Evolutionary conservation across 2,113 vertebrate species (phyloP), one percentile per base, ranked within the genome.

Genomic region (Desmodus rotundus): DNA sequence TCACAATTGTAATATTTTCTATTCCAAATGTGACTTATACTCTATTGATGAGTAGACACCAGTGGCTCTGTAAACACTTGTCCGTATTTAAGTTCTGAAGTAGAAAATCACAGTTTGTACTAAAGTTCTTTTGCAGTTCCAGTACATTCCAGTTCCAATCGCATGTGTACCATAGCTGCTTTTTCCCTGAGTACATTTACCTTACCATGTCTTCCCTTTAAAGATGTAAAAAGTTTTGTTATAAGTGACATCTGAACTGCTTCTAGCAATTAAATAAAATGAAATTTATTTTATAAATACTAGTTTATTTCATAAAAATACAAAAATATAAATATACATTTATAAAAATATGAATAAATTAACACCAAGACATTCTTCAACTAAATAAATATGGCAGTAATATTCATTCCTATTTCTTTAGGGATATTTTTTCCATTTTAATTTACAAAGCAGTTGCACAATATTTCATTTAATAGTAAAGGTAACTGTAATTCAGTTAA

Each of bases 321-420:
- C 90, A 99, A 99, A 99, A 98, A 99, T 99, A 99, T 98, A 99
- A 98, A 98, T 98, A 98, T 99, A 98, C 98, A 98, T 95, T 97
- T 99, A 99, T 98, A 98, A 98, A 99, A 99, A 99, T 99, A 99
- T 97, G 98, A 97, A 97, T 98, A 97, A 98, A 97, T 98, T 95
- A 96, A 98, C 98, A 98, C 98, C 98, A 94, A 97, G 95, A 98
- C 98, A 96, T 98, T 97, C 93, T 98, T 98, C 96, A 98, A 98
- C 98, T 98, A 98, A 98, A 98, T 98, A 98, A 98, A 98, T 98
- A 98, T 98, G 98, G 93, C 97, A 98, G 95, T 97, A 98, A 98
- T 98, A 98, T 93, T 98, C 94, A 97, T 97, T 28, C 94, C 89
- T 97, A 89, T 97, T 92, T 81, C 94, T 91, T 96, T 95, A 98